Base-by-base conservation (phyloP, 2,888 invertebrate species). In the Boloria selene region DNA sequence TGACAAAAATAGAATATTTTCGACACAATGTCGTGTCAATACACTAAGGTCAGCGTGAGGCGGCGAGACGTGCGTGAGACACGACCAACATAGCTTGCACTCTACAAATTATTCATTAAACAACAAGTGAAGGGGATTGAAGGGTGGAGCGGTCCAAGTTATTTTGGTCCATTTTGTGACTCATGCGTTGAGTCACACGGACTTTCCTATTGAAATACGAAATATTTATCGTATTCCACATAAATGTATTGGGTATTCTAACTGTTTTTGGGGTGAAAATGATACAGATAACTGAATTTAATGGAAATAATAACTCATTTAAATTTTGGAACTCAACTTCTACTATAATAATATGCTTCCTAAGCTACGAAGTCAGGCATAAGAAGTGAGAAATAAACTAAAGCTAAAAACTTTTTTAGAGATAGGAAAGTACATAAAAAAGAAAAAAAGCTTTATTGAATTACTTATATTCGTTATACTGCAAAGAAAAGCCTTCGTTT, bases 1-100 rank as follows among this genome's bases (percentile, higher is more conserved):
- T 65, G 65, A 65, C 70, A 68, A 51, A 71, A 65, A 64, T 69
- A 64, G 71, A 61, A 50, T 65, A 64, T n/a, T 18, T 63, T 67
- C 62, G 64, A 68, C 61, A 69, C 66, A 65, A 61, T 64, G 50
- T 54, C 31, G 31, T 38, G 31, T 38, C 31, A 52, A 56, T 22
- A 56, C 22, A 56, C n/a, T 26, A 16, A 70, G 51, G 64, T 54
- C 49, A 14, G 31, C 31, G 31, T 38, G 13, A 61, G 66, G 50
- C 76, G 66, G 51, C 77, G 79, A 82, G 82, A 85, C 85, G 80
- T 84, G 83, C 84, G 82, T 82, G 80, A 80, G 81, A 79, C 77
- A 52, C 22, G 69, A 73, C 85, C 82, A 80, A 65, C 68, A 4
- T 58, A 64, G 22, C 54, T 3, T 71, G 84, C 79, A 69, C 82